Evolutionary conservation across 2,888 invertebrate species (phyloP).

Genomic region (Agrotis puta): DNA sequence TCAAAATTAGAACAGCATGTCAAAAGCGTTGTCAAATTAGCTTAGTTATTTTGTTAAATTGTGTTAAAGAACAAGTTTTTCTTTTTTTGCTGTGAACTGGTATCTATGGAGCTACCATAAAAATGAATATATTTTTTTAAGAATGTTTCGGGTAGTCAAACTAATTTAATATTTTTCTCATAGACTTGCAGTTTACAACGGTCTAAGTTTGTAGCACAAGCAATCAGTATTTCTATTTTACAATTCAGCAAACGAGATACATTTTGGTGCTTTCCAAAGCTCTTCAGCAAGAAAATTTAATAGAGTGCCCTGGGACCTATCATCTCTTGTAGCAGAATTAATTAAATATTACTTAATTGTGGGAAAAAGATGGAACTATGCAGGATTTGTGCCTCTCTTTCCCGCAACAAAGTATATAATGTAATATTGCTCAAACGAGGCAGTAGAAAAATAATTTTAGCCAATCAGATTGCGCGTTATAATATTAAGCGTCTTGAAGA

Average conservation of each 20-base stretch:
- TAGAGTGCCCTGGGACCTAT: background rate
- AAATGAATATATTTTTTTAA: no score
- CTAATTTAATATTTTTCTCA: background rate
- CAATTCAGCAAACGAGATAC: background rate
- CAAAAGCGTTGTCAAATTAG: conserved; percentile 28
- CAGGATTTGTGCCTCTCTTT: background rate
- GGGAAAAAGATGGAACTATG: background rate
- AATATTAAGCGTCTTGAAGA: conserved; percentile 6
- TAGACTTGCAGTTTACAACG: conserved; percentile 31
- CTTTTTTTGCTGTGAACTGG: conserved; percentile 21
- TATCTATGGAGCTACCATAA: background rate
- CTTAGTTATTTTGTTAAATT: conserved; percentile 39
- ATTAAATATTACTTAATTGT: background rate
- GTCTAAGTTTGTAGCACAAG: conserved; percentile 54
- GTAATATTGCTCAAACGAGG: background rate
- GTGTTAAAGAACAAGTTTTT: conserved; percentile 38
- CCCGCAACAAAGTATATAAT: background rate
- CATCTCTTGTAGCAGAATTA: background rate
- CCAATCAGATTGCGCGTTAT: background rate
- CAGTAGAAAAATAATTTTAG: background rate
- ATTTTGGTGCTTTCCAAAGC: conserved; percentile 1
- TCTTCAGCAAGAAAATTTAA: background rate
- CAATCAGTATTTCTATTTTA: background rate
- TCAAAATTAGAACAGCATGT: no score
- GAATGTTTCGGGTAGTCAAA: background rate